These are phyloP conservation scores for Naja naja DNA, from an alignment of 2,113 vertebrate species.

Conservation along the genomic window DNA sequence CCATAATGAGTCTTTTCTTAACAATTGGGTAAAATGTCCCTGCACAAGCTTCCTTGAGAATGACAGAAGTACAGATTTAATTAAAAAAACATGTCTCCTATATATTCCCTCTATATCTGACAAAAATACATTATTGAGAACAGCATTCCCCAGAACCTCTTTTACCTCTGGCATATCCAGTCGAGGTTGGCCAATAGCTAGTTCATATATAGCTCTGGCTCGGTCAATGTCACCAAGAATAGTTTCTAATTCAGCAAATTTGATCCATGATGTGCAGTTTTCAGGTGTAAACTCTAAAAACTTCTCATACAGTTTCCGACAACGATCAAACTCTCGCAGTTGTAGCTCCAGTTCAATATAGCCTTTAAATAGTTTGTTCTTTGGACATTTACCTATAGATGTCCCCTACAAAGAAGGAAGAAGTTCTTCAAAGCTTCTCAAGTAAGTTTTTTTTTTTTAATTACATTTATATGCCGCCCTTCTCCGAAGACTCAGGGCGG, in stretches of 20 bases:
- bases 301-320: conserved; percentile 95
- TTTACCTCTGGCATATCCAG: conserved; percentile 97
- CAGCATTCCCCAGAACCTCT: rapidly evolving
- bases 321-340: conserved; percentile 93
- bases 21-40: not conserved
- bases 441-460: too few species aligned
- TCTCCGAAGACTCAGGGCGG: too few species aligned
- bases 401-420: conserved; percentile 75
- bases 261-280: conserved; percentile 98
- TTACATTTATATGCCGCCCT: too few species aligned
- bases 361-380: conserved; percentile 97
- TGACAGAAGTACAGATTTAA: not conserved
- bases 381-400: conserved; percentile 92
- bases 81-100: not conserved
- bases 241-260: conserved; percentile 94
- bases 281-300: conserved; percentile 93
- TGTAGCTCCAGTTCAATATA: conserved; percentile 97
- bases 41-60: not conserved
- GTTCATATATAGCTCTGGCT: conserved; percentile 91
- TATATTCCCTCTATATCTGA: not conserved
- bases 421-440: not conserved
- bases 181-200: conserved; percentile 92
- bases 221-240: conserved; percentile 90
- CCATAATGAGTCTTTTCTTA: not conserved
- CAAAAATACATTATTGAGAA: not conserved